Percentiles rank a stretch among this genome's conserved stretches.
Evolutionary conservation across 2,888 invertebrate genomes (phyloP).

Genomic region (Thelaira solivaga): DNA sequence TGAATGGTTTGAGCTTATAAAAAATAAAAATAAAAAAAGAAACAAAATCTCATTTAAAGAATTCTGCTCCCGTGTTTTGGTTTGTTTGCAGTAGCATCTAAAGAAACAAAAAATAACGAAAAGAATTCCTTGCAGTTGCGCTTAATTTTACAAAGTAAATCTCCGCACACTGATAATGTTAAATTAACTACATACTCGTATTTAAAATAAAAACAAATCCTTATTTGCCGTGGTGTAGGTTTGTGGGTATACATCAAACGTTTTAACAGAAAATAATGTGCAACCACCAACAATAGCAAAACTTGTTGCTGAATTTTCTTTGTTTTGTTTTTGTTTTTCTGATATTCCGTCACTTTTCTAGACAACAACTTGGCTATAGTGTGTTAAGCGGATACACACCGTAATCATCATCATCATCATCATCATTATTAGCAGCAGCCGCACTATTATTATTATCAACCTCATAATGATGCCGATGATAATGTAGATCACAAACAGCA

Average conservation of each 20-base stretch:
- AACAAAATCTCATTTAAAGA: too few relatives aligned
- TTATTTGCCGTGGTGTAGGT: constrained; percentile 48
- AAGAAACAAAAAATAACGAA: too few relatives aligned
- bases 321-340: background rate
- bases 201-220: constrained; percentile 43
- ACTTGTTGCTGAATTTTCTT: constrained; percentile 45
- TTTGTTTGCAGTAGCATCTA: too few relatives aligned
- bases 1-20: too few relatives aligned
- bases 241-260: constrained; percentile 46
- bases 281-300: constrained; percentile 28
- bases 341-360: constrained; percentile 44
- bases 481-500: constrained; percentile 9
- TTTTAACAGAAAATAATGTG: constrained; percentile 23
- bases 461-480: constrained; percentile 13
- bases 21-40: too few relatives aligned
- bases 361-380: constrained; percentile 35
- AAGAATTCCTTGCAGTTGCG: background rate
- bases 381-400: constrained; percentile 39
- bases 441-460: background rate
- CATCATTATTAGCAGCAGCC: too few relatives aligned
- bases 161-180: constrained; percentile 24
- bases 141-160: constrained; percentile 16
- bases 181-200: constrained; percentile 49
- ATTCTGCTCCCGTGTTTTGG: too few relatives aligned
- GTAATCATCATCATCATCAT: constrained; percentile 22